phyloP scores from a whole-genome alignment of 2,888 invertebrate genomes.

The Zygaena filipendulae region DNA sequence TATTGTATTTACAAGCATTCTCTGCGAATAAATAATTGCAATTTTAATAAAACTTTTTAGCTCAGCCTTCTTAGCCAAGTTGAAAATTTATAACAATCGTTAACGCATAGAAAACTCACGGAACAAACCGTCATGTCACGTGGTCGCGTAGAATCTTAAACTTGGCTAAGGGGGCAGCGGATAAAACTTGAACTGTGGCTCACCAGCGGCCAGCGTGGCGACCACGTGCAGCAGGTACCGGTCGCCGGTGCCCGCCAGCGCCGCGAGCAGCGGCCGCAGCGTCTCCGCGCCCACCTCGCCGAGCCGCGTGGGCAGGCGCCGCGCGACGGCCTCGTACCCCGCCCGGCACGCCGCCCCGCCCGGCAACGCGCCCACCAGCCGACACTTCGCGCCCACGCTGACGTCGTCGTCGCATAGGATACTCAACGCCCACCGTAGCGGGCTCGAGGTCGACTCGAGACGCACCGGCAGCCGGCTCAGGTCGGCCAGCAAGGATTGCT shows the following conservation, averaged over 20 bases:
- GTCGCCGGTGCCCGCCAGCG: constrained; percentile 21
- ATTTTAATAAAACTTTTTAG: neutral
- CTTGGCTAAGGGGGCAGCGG: neutral
- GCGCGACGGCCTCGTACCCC: constrained; percentile 13
- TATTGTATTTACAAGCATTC: no score
- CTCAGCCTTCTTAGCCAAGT: neutral
- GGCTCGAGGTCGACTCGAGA: constrained; percentile 17
- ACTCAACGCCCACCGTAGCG: constrained; percentile 24
- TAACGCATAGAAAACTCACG: no score
- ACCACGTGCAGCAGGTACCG: constrained; percentile 23
- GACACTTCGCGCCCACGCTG: constrained; percentile 20
- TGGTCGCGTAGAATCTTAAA: no score
- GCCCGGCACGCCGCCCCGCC: constrained; percentile 27
- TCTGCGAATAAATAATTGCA: neutral
- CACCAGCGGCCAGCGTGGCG: constrained; percentile 24
- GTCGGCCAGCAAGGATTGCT: constrained; percentile 21
- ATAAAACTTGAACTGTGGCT: constrained; percentile 13
- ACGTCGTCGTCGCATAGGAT: constrained; percentile 16
- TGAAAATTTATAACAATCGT: no score
- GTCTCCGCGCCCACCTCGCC: constrained; percentile 22
- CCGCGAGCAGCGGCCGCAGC: constrained; percentile 27
- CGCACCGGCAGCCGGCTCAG: constrained; percentile 18
- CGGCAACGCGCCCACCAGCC: constrained; percentile 25
- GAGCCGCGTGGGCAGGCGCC: constrained; percentile 22
- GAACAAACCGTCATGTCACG: no score